These are phyloP conservation scores for Eilema sororculum DNA, from an alignment of 2,888 invertebrate species.

Conservation along the genomic window DNA sequence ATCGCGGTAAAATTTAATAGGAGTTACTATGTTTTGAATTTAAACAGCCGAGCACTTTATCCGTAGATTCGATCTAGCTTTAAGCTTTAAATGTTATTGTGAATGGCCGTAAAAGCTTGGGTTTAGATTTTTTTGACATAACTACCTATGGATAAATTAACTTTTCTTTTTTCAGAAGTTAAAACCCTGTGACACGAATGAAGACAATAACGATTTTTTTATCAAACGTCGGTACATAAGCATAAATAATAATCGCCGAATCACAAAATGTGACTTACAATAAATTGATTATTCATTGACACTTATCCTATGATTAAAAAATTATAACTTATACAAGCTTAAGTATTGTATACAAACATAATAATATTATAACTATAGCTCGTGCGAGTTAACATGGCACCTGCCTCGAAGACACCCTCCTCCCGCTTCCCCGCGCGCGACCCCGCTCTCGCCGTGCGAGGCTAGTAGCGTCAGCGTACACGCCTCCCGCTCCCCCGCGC, in stretches of 20 bases:
- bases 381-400: too few relatives aligned
- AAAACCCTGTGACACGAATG: constrained; percentile 38
- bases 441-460: too few relatives aligned
- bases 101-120: too few relatives aligned
- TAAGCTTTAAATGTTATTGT: too few relatives aligned
- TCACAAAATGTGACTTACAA: constrained; percentile 18
- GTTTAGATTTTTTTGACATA: neutral
- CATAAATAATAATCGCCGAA: constrained; percentile 29
- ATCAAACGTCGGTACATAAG: constrained; percentile 30
- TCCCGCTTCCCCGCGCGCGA: too few relatives aligned
- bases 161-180: constrained; percentile 19
- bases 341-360: constrained; percentile 23
- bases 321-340: constrained; percentile 18
- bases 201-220: constrained; percentile 33
- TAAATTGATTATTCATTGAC: constrained; percentile 13
- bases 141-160: neutral
- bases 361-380: constrained; percentile 8
- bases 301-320: constrained; percentile 6
- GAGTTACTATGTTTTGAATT: too few relatives aligned
- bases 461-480: too few relatives aligned
- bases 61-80: too few relatives aligned
- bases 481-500: too few relatives aligned
- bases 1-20: too few relatives aligned
- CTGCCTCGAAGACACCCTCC: too few relatives aligned
- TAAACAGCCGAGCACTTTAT: too few relatives aligned